Evolutionary conservation across 2,113 vertebrate species (phyloP), one percentile per base, ranked within the genome.

Genomic region (Melanerpes aurifrons): DNA sequence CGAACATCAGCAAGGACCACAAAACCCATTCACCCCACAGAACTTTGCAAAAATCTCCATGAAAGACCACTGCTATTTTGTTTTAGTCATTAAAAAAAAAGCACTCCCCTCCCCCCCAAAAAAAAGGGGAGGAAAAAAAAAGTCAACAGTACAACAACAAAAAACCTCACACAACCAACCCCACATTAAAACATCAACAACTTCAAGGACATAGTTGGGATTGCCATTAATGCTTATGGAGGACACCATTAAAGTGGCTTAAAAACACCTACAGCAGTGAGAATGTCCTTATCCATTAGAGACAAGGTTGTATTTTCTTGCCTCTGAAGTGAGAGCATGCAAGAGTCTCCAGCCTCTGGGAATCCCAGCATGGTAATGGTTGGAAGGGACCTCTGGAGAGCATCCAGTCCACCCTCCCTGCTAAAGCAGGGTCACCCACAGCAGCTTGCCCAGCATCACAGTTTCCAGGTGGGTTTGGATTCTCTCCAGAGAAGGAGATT

Each of bases 281-380:
- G 50, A 82, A 81, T 22, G 3, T 22, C 20, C 15, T 45, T 1
- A 13, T 19, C 37, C 18, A 6, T 11, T 4, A 3, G 68, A 62
- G 56, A 48, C 1, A 1, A 11, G 6, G 5, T 1, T 14, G 15
- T 3, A 6, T 3, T 24, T 31, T 29, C 57, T 47, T 43, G 25
- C 4, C 32, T 20, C 21, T 26, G 4, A 7, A 7, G 24, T 0
- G 26, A 50, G 47, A 22, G 43, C n/a, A 53, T 12, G 11, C 13
- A 20, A 35, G 10, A 5, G 40, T 20, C 21, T 25, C n/a, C 19
- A 32, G 61, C 15, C 8, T 24, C 35, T 26, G 24, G 62, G 24
- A 37, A 64, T 29, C 28, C 26, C 56, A 57, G 16, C 56, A 57
- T 28, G 15, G 13, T 28, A 28, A 24, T 9, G 14, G 14, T 56